Percentiles rank a stretch among this genome's conserved stretches.
These are phyloP conservation scores for Mythimna impura DNA, from an alignment of 2,888 invertebrate species.

Conservation along the genomic window DNA sequence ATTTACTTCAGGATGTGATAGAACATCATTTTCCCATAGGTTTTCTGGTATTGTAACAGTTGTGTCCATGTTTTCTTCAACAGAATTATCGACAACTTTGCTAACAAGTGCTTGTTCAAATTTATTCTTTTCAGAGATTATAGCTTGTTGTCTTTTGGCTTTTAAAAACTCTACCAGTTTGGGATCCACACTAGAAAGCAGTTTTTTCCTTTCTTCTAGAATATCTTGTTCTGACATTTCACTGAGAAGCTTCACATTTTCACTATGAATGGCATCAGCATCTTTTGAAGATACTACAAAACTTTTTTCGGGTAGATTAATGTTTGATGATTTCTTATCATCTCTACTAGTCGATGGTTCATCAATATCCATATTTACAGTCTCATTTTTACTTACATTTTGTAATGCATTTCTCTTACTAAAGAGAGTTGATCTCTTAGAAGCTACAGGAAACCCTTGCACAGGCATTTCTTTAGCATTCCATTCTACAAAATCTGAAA, in stretches of 20 bases:
- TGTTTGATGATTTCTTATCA: slow-evolving; percentile 38
- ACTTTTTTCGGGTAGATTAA: slow-evolving; percentile 81
- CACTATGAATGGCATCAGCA: slow-evolving; percentile 92
- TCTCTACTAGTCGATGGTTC: slow-evolving; percentile 53
- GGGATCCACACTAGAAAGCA: slow-evolving; percentile 92
- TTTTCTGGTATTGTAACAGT: slow-evolving; percentile 64
- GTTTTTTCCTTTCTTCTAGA: slow-evolving; percentile 92
- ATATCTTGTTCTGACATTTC: slow-evolving; percentile 94
- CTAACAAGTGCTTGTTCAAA: slow-evolving; percentile 30
- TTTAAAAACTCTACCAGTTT: slow-evolving; percentile 92
- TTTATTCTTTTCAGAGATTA: slow-evolving; percentile 24
- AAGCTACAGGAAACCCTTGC: slow-evolving; percentile 88
- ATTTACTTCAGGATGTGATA: slow-evolving; percentile 91
- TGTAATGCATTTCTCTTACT: slow-evolving; percentile 70
- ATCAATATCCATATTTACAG: slow-evolving; percentile 77
- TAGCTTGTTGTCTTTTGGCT: slow-evolving; percentile 74
- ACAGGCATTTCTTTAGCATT: slow-evolving; percentile 76
- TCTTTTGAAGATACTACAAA: slow-evolving; percentile 87
- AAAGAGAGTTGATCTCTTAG: slow-evolving; percentile 77
- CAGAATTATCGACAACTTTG: slow-evolving; percentile 21
- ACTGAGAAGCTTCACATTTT: slow-evolving; percentile 92
- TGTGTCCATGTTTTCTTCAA: slow-evolving; percentile 76
- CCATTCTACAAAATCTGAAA: slow-evolving; percentile 64
- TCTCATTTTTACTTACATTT: slow-evolving; percentile 33
- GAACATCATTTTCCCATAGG: slow-evolving; percentile 90